Conservation (phyloP, 1,140 invertebrate genomes). For the Drosophila erecta region DNA sequence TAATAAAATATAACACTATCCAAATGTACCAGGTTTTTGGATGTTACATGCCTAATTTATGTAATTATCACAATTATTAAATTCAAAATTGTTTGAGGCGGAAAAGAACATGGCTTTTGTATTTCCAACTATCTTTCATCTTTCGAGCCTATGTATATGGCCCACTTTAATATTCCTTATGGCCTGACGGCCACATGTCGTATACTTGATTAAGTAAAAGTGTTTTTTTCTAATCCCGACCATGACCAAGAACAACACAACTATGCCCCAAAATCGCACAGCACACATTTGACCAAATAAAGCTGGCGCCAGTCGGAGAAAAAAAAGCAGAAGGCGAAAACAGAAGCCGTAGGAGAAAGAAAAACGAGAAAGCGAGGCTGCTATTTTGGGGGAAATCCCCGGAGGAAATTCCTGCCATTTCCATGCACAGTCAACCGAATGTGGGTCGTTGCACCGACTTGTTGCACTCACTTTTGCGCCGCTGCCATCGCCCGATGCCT, state of each 20-base stretch:
- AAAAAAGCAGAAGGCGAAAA: not conserved
- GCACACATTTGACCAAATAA: constrained; percentile 49
- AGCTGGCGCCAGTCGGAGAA: constrained; percentile 67
- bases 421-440: constrained; percentile 25
- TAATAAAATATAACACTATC: too few species aligned
- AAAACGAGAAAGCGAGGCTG: constrained; percentile 13
- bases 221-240: constrained; percentile 3
- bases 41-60: too few species aligned
- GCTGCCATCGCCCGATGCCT: constrained; percentile 10
- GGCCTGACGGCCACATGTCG: constrained; percentile 18
- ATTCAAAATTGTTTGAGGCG: too few species aligned
- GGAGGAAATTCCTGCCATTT: not conserved
- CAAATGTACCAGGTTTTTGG: too few species aligned
- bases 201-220: constrained; percentile 13
- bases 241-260: constrained; percentile 43
- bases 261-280: constrained; percentile 12
- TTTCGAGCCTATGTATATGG: not conserved
- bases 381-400: constrained; percentile 10
- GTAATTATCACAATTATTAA: too few species aligned
- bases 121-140: not conserved
- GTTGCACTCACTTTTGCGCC: constrained; percentile 73
- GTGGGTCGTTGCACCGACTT: constrained; percentile 58
- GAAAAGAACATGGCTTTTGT: not conserved
- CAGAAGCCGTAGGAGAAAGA: not conserved
- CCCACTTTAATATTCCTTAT: constrained; percentile 10